A percentile compares a stretch with the other conserved stretches of the same genome.
Conservation (phyloP, 2,797 vertebrate genomes). For the Mastacembelus armatus region DNA sequence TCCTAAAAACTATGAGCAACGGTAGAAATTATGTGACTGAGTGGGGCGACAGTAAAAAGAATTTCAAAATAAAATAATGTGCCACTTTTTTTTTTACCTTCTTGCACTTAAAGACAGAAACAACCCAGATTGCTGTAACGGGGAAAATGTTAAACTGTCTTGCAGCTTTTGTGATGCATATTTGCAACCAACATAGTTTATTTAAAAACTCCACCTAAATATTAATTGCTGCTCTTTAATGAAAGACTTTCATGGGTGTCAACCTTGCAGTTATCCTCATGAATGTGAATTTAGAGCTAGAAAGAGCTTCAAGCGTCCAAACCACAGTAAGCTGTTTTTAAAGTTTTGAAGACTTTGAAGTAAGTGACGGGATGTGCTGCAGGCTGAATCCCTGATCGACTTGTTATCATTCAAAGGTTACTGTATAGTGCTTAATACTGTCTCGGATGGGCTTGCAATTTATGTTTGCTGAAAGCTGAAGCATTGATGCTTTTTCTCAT, state of each 20-base stretch:
- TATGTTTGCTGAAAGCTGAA: conserved; percentile 41
- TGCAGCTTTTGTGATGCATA: no score
- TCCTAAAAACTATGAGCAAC: no score
- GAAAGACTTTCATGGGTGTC: conserved; percentile 8
- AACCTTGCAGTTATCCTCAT: conserved; percentile 2
- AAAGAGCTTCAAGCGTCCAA: conserved; percentile 34
- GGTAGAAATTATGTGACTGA: no score
- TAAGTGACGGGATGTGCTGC: conserved; percentile 36
- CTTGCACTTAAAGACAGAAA: no score
- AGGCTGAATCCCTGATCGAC: conserved; percentile 53
- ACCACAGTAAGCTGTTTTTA: conserved; percentile 51
- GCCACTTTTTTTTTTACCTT: no score
- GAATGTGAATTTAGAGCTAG: conserved; percentile 33
- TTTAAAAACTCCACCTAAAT: no score
- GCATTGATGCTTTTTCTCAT: conserved; percentile 16
- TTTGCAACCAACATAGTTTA: no score
- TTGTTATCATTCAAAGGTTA: conserved; percentile 60
- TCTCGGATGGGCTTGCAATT: conserved; percentile 40
- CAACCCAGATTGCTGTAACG: no score
- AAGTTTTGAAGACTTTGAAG: conserved; percentile 63
- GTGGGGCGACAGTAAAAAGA: no score
- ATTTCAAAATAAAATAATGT: no score
- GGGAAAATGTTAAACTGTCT: no score
- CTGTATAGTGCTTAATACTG: conserved; percentile 28
- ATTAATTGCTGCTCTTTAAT: conserved; percentile 15